Conservation (phyloP, 2,888 invertebrate genomes). For the Steinernema scapterisci region DNA sequence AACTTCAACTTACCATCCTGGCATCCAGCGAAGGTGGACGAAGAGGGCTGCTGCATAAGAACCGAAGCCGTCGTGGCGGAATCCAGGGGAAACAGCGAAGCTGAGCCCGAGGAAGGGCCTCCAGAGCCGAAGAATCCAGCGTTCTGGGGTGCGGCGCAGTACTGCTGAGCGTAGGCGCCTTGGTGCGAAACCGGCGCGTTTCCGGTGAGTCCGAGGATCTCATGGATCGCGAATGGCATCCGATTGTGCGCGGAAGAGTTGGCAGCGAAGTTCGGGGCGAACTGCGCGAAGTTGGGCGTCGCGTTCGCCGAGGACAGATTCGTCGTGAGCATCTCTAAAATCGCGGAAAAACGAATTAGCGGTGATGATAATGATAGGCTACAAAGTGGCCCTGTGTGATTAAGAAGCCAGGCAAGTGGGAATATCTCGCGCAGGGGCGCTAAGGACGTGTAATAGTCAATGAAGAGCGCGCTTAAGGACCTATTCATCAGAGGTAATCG, state of each 20-base stretch:
- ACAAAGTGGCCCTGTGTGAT: no score
- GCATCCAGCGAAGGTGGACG: neutral
- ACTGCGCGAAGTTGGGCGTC: neutral
- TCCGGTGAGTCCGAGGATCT: conserved; percentile 56
- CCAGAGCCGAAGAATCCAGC: neutral
- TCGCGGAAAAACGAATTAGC: no score
- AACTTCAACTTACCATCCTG: neutral
- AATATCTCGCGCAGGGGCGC: neutral
- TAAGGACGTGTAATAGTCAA: neutral
- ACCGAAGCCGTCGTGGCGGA: conserved; percentile 1
- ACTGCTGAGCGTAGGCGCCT: conserved; percentile 6
- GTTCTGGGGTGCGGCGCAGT: neutral
- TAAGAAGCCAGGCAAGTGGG: neutral
- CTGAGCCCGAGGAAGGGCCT: neutral
- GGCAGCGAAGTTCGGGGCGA: conserved; percentile 17
- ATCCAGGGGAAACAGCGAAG: neutral
- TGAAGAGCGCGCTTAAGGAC: conserved; percentile 18
- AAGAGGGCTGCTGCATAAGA: conserved; percentile 9
- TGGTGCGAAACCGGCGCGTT: neutral
- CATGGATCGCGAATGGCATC: conserved; percentile 64
- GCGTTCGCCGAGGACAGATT: neutral
- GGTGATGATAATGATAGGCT: no score
- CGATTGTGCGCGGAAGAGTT: conserved; percentile 37
- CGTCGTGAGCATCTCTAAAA: conserved; percentile 8
- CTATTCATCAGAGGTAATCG: conserved; percentile 25